phyloP scores from a whole-genome alignment of 2,113 vertebrate species.

The Limnothrissa miodon region DNA sequence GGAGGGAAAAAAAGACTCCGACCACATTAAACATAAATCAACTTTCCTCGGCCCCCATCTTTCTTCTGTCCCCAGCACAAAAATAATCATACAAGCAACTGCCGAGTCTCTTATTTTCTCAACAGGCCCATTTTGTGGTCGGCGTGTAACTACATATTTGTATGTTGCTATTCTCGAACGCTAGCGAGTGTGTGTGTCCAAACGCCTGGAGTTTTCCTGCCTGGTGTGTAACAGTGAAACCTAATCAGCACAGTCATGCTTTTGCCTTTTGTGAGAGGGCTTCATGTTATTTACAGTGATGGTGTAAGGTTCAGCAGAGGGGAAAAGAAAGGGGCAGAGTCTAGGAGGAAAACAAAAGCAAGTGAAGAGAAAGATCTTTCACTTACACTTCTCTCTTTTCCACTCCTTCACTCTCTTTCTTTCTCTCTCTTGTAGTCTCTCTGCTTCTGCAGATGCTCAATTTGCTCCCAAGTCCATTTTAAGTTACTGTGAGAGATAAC shows the following conservation, averaged over 20 bases:
- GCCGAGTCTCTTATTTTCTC: slow-evolving; percentile 5
- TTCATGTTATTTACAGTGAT: slow-evolving; percentile 20
- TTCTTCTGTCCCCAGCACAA: slow-evolving; percentile 29
- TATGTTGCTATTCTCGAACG: slow-evolving; percentile 19
- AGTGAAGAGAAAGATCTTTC: not conserved
- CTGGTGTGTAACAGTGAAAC: slow-evolving; percentile 25
- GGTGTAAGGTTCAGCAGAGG: slow-evolving; percentile 16
- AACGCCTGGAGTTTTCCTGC: not conserved
- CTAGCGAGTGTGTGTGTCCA: not conserved
- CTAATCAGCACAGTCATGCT: slow-evolving; percentile 16
- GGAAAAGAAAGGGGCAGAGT: not conserved
- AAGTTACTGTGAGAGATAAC: slow-evolving; percentile 75
- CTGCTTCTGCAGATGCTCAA: slow-evolving; percentile 64
- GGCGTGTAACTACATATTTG: slow-evolving; percentile 23
- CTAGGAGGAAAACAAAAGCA: not conserved
- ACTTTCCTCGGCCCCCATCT: not conserved
- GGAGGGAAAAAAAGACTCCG: not conserved
- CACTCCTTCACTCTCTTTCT: not conserved
- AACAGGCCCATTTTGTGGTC: slow-evolving; percentile 25
- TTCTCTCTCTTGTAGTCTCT: not conserved
- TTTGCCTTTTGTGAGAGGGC: not conserved
- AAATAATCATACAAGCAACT: slow-evolving; percentile 10
- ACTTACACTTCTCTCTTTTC: not conserved
- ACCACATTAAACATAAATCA: slow-evolving; percentile 31
- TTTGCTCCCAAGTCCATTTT: slow-evolving; percentile 73